Evolutionary conservation across 2,797 vertebrate genomes (phyloP).

Genomic region (Urosaurus nigricauda): DNA sequence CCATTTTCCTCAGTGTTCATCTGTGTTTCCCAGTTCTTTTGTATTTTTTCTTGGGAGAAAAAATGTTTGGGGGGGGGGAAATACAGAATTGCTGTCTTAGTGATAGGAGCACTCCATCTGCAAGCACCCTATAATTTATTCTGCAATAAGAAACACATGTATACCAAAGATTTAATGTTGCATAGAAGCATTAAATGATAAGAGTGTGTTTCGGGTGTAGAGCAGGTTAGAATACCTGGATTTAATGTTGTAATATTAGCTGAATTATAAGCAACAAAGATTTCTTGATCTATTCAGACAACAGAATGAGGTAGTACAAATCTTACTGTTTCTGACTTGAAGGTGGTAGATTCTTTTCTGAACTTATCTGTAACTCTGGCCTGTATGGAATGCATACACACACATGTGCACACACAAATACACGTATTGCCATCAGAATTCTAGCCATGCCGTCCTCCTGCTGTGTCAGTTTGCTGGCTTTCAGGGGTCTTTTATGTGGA

Average conservation of each 20-base stretch:
- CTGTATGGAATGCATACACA: background rate
- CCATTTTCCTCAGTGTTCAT: background rate
- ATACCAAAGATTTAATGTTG: background rate
- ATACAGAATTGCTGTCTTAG: background rate
- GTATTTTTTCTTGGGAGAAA: background rate
- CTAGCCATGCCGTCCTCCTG: background rate
- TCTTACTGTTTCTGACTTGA: background rate
- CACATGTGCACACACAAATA: background rate
- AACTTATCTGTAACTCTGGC: background rate
- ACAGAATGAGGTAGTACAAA: background rate
- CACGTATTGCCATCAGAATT: background rate
- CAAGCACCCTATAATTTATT: background rate
- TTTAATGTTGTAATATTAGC: background rate
- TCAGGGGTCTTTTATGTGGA: background rate
- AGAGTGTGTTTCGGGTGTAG: background rate
- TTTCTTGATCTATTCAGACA: constrained; percentile 16
- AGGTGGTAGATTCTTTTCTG: background rate
- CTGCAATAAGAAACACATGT: background rate
- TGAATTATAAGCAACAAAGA: background rate
- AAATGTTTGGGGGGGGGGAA: background rate
- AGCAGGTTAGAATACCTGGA: background rate
- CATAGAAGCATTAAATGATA: background rate
- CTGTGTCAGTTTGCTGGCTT: background rate
- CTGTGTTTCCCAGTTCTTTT: background rate
- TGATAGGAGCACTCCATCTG: background rate